Evolutionary conservation across 2,113 vertebrate genomes (phyloP).

Genomic region (Atherinomorus stipes): DNA sequence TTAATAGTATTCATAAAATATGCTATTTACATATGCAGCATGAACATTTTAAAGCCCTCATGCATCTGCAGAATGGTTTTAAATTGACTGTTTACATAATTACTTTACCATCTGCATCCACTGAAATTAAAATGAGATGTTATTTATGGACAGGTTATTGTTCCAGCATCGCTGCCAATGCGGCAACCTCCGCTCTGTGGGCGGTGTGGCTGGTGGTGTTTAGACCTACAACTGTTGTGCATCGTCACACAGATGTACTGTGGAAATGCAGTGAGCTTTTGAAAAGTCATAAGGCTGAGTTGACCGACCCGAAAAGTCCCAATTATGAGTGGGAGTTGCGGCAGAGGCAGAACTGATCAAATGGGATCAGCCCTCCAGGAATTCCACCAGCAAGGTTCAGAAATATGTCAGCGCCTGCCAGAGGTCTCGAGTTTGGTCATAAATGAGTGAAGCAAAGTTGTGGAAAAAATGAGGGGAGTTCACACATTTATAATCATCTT

Average conservation of each 20-base stretch:
- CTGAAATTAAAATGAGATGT: slow-evolving; percentile 62
- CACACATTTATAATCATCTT: slow-evolving; percentile 28
- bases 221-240: slow-evolving; percentile 46
- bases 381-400: slow-evolving; percentile 45
- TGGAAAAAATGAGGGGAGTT: slow-evolving; percentile 4
- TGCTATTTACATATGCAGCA: slow-evolving; percentile 16
- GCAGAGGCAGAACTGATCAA: slow-evolving; percentile 49
- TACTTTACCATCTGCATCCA: slow-evolving; percentile 48
- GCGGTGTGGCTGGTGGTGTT: slow-evolving; percentile 59
- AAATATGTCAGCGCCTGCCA: slow-evolving; percentile 33
- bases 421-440: slow-evolving; percentile 16
- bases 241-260: slow-evolving; percentile 42
- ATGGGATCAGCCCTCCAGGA: slow-evolving; percentile 37
- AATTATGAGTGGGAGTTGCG: slow-evolving; percentile 36
- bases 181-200: slow-evolving; percentile 74
- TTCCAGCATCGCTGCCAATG: slow-evolving; percentile 55
- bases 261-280: slow-evolving; percentile 26
- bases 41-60: slow-evolving; percentile 29
- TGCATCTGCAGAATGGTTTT: slow-evolving; percentile 16
- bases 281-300: slow-evolving; percentile 19
- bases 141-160: slow-evolving; percentile 74
- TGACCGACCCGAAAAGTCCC: slow-evolving; percentile 32
- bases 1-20: neutral
- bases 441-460: slow-evolving; percentile 13
- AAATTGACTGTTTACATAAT: slow-evolving; percentile 36